These are phyloP conservation scores for Lithophane socia DNA, from an alignment of 2,888 invertebrate species.

Conservation along the genomic window DNA sequence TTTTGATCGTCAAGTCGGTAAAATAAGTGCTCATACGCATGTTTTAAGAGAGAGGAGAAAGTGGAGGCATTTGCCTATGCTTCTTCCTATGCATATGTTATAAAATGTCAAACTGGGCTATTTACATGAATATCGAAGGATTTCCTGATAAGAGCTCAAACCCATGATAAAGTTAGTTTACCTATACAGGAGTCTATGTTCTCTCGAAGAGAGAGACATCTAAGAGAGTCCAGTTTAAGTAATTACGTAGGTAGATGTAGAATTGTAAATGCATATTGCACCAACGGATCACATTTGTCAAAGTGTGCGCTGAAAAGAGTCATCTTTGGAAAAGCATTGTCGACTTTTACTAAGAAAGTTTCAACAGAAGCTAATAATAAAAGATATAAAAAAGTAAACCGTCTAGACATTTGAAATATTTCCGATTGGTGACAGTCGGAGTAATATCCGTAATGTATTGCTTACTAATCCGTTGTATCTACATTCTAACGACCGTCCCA, in stretches of 20 bases:
- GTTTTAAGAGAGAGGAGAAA: background rate
- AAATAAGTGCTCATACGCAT: constrained; percentile 4
- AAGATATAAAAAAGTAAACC: constrained; percentile 7
- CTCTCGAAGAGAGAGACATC: background rate
- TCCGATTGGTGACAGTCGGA: constrained; percentile 6
- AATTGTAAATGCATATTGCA: background rate
- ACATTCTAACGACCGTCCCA: constrained; percentile 16
- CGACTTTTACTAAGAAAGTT: constrained; percentile 9
- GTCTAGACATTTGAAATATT: constrained; percentile 39
- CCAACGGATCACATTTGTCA: background rate
- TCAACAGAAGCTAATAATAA: constrained; percentile 13
- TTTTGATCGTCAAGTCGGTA: constrained; percentile 18
- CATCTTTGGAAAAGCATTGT: background rate
- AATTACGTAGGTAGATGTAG: background rate
- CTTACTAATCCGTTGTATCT: constrained; percentile 16
- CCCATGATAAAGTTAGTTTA: background rate
- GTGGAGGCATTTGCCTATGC: background rate
- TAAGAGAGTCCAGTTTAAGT: background rate
- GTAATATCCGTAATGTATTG: constrained; percentile 14
- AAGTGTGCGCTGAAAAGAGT: background rate
- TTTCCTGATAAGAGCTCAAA: background rate
- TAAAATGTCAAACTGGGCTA: background rate
- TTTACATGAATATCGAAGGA: background rate
- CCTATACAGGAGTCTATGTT: background rate
- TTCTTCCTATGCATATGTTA: background rate